phyloP scores from a whole-genome alignment of 2,797 vertebrate genomes.

The Uromys caudimaculatus region DNA sequence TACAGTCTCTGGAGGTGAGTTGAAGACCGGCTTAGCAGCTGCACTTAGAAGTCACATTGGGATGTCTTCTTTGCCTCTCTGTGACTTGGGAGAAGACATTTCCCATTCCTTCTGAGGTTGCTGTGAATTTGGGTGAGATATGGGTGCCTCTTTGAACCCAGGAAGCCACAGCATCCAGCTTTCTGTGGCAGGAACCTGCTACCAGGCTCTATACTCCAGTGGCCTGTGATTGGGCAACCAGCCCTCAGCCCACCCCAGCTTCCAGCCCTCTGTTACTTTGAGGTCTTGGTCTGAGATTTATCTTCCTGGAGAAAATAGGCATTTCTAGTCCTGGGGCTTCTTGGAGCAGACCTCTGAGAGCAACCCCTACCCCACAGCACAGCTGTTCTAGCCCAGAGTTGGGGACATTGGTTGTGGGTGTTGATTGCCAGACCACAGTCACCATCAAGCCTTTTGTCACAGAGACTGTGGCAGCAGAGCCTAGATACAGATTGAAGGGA shows the following conservation, averaged over 20 bases:
- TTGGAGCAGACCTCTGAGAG: neutral
- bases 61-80: neutral
- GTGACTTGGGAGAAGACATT: neutral
- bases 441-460: neutral
- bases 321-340: neutral
- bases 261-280: neutral
- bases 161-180: neutral
- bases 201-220: neutral
- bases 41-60: neutral
- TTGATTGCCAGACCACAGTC: neutral
- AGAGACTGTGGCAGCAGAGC: neutral
- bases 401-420: neutral
- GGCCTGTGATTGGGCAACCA: neutral
- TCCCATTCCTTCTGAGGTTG: neutral
- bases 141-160: neutral
- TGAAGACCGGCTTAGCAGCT: neutral
- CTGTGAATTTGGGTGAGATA: neutral
- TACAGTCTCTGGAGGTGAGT: no score
- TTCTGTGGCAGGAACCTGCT: no score
- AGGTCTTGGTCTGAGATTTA: neutral
- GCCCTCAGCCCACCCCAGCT: neutral
- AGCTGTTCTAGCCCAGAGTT: neutral
- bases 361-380: no score
- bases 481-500: accelerated
- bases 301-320: neutral